Evolutionary conservation across 2,797 vertebrate genomes (phyloP).

Genomic region (Agapornis canus): DNA sequence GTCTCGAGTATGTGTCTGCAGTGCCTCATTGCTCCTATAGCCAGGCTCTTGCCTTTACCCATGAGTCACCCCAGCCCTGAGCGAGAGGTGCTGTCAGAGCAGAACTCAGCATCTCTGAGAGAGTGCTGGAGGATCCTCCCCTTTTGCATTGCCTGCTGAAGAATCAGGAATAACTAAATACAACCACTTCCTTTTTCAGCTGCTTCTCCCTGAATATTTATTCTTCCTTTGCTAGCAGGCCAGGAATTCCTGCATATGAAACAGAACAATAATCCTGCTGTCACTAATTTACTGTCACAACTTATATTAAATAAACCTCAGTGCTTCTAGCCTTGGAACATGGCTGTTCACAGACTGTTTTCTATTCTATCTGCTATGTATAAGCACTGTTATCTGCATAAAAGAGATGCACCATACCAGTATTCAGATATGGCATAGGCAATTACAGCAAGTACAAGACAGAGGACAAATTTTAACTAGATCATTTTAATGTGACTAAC

Average conservation of each 20-base stretch:
- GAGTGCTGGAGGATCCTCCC: not conserved
- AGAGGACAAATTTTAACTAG: slow-evolving; percentile 29
- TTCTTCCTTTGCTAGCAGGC: not conserved
- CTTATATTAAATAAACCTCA: not conserved
- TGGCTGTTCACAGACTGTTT: not conserved
- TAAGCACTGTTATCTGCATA: not conserved
- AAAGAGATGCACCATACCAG: rapidly evolving
- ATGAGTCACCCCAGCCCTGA: rapidly evolving
- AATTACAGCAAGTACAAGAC: slow-evolving; percentile 14
- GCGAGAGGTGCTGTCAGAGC: not conserved
- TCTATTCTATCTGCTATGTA: not conserved
- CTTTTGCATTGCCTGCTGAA: not conserved
- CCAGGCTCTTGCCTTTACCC: rapidly evolving
- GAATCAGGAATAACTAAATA: not conserved
- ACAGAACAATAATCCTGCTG: not conserved
- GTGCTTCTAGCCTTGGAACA: not conserved
- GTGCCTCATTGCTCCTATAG: not conserved
- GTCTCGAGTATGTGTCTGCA: not conserved
- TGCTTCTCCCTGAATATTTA: not conserved
- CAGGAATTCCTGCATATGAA: slow-evolving; percentile 1
- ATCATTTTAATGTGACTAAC: slow-evolving; percentile 1
- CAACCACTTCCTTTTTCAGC: not conserved
- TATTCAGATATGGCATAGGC: not conserved
- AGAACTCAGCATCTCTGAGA: not conserved
- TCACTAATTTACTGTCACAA: slow-evolving; percentile 1